Percentiles rank a stretch among this genome's conserved stretches.
Evolutionary conservation across 64 coral and sea anemone genomes (phyloP).

Genomic region (Actinia equina): DNA sequence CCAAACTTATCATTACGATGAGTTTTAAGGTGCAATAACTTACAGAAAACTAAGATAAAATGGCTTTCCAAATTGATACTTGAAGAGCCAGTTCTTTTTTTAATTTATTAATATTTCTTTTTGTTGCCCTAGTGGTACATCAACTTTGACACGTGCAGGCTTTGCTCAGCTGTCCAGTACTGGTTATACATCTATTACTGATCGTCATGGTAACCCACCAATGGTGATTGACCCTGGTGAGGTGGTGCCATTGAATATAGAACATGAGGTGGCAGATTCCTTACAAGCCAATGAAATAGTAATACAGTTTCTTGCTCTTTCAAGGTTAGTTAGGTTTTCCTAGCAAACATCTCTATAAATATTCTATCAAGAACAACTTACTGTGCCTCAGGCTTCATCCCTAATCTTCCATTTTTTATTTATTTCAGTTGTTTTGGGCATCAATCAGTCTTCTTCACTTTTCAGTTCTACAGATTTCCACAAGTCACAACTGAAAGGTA

Average conservation of each 20-base stretch:
- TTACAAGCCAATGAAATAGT: slow-evolving; percentile 87
- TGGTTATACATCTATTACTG: slow-evolving; percentile 73
- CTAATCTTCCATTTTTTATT: not conserved
- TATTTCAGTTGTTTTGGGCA: slow-evolving; percentile 77
- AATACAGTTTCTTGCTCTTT: slow-evolving; percentile 89
- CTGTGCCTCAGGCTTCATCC: too few species aligned
- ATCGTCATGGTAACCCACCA: slow-evolving; percentile 93
- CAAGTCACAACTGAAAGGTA: slow-evolving; percentile 98
- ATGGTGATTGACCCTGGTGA: slow-evolving; percentile 66
- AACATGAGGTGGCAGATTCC: slow-evolving; percentile 61
- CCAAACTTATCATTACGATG: too few species aligned
- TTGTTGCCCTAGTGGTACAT: slow-evolving; percentile 4
- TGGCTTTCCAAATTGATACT: too few species aligned
- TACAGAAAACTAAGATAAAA: too few species aligned
- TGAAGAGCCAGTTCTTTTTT: too few species aligned
- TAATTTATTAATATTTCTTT: not conserved
- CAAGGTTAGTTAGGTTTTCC: slow-evolving; percentile 62
- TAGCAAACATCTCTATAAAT: too few species aligned
- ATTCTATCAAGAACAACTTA: too few species aligned
- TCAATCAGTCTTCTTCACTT: slow-evolving; percentile 90
- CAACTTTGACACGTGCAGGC: slow-evolving; percentile 74
- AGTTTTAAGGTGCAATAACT: too few species aligned
- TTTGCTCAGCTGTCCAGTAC: slow-evolving; percentile 86
- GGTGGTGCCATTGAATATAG: slow-evolving; percentile 57
- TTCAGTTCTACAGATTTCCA: slow-evolving; percentile 92